Evolutionary conservation across 2,113 vertebrate species (phyloP), one percentile per base, ranked within the genome.

Genomic region (Corydoras sp.): DNA sequence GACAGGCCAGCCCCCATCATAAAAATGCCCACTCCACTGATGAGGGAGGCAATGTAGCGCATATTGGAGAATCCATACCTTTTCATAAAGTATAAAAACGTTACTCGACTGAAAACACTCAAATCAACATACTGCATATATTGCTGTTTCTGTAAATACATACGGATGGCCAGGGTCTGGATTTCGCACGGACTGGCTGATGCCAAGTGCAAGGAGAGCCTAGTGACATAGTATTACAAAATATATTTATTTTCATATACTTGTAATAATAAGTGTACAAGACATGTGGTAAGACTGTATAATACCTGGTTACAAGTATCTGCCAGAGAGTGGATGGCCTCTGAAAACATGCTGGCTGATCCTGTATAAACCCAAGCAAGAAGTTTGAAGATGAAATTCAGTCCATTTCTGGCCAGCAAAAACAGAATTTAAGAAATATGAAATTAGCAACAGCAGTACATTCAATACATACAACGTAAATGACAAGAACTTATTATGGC

Each of bases 1-100:
- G 97, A 99, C 48, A 99, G 92, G 74, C 97, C 96, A 12, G 97
- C 93, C 50, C 96, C 96, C 96, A 98, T 98, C 96, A 99, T 99
- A 80, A 99, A 99, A 86, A 99, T 99, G 68, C 97, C 97, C 70
- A 99, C 97, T 3, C 97, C 96, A 9, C 96, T 98, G 69, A 99
- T 98, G 31, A 99, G 90, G 54, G 97, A 99, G 73, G 93, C 92
- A 50, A 99, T 99, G 83, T 98, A 99, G 68, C 96, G 95, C 95
- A 99, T 99, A 85, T 99, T 99, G 80, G 94, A 92, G 87, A 99
- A 99, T 68, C 96, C 96, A 43, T 98, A 99, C 77, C 97, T 99
- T 81, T 63, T 24, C 11, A 7, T 15, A 2, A 30, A 56, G 12
- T 5, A 51, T 1, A 2, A 10, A 53, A 53, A 12, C 3, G 51